A percentile compares a stretch with the other conserved stretches of the same genome.
phyloP scores from a whole-genome alignment of 2,888 invertebrate genomes.

The Brenthis hecate region DNA sequence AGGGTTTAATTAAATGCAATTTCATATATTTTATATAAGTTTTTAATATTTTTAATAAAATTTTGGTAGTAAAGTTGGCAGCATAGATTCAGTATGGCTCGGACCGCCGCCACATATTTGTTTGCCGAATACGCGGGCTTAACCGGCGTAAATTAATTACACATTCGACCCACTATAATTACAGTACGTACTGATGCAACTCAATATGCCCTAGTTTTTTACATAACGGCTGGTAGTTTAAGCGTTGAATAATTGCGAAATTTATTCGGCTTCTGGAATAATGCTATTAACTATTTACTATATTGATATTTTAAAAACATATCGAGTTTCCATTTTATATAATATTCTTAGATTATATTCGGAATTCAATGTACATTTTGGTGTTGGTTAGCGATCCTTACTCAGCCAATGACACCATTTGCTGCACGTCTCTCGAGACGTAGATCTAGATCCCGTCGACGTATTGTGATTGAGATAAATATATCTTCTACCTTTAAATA shows the following conservation, averaged over 20 bases:
- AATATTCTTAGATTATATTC: too few species aligned
- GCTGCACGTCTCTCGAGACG: too few species aligned
- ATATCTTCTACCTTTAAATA: too few species aligned
- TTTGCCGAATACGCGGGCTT: constrained; percentile 52
- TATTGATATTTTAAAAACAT: too few species aligned
- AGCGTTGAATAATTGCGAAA: constrained; percentile 53
- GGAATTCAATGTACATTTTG: too few species aligned
- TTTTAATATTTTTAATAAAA: constrained; percentile 7
- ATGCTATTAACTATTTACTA: constrained; percentile 7
- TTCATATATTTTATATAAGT: background rate
- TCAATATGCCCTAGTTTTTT: constrained; percentile 64
- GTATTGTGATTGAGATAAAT: too few species aligned
- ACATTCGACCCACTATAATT: constrained; percentile 64
- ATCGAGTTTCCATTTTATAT: too few species aligned
- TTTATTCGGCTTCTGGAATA: constrained; percentile 39
- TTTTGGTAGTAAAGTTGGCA: constrained; percentile 45
- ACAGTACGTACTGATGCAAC: constrained; percentile 56
- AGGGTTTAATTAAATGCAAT: background rate
- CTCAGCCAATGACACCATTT: too few species aligned
- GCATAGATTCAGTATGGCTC: constrained; percentile 38
- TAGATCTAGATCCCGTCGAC: too few species aligned
- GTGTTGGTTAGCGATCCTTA: too few species aligned
- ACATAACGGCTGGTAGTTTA: constrained; percentile 45
- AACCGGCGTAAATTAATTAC: constrained; percentile 67
- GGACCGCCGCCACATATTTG: constrained; percentile 50